Evolutionary conservation across 2,888 invertebrate genomes (phyloP).

Genomic region (Epirrita christyi): DNA sequence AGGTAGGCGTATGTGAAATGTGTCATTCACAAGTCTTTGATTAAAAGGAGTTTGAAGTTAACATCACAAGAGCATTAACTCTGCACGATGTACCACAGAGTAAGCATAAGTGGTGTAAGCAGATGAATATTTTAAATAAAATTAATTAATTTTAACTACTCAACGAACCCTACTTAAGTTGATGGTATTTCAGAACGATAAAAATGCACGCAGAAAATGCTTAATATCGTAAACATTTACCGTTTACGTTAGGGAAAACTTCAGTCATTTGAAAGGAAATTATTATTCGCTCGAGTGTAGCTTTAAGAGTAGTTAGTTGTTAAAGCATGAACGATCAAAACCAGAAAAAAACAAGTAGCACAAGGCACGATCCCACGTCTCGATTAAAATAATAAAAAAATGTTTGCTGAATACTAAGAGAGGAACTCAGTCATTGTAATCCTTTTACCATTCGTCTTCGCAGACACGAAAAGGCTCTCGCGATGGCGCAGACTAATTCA

Average conservation of each 20-base stretch:
- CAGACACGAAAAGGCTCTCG: conserved; percentile 81
- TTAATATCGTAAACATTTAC: conserved; percentile 53
- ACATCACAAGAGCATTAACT: no score
- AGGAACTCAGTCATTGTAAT: conserved; percentile 70
- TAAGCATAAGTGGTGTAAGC: no score
- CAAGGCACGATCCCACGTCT: conserved; percentile 11
- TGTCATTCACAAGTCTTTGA: conserved; percentile 10
- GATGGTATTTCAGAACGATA: conserved; percentile 41
- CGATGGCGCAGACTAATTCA: conserved; percentile 77
- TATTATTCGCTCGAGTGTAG: conserved; percentile 55
- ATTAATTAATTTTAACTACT: conserved; percentile 35
- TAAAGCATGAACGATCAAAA: conserved; percentile 35
- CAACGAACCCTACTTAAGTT: conserved; percentile 36
- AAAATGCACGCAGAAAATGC: conserved; percentile 52
- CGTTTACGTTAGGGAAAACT: conserved; percentile 55
- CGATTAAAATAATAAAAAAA: conserved; percentile 38
- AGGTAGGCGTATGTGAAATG: conserved; percentile 4
- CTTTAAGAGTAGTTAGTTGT: conserved; percentile 48
- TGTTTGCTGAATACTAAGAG: conserved; percentile 28
- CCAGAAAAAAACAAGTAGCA: conserved; percentile 22
- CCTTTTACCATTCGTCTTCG: conserved; percentile 79
- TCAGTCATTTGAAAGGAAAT: conserved; percentile 57
- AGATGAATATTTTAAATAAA: conserved; percentile 28
- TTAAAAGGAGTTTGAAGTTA: conserved; percentile 5
- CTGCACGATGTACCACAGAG: no score